phyloP scores from a whole-genome alignment of 2,888 invertebrate species.

The Hydrotaea cyrtoneurina region DNA sequence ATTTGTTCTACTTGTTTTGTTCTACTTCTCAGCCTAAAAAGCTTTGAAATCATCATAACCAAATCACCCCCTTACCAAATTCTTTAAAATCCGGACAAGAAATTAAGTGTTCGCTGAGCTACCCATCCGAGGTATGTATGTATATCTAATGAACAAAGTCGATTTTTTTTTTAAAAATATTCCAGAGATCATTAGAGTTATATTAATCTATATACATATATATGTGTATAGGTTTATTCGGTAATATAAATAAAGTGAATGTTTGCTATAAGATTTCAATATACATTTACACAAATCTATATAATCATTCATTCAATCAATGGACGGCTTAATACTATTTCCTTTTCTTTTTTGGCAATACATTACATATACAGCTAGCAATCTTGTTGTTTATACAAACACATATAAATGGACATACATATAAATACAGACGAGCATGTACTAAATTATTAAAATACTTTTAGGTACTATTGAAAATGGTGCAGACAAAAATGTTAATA shows the following conservation, averaged over 20 bases:
- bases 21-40: too few relatives aligned
- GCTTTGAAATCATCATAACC: too few relatives aligned
- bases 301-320: conserved; percentile 32
- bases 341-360: conserved; percentile 36
- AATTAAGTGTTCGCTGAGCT: too few relatives aligned
- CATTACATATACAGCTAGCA: background rate
- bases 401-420: background rate
- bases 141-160: too few relatives aligned
- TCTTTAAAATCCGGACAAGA: too few relatives aligned
- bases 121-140: too few relatives aligned
- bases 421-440: background rate
- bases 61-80: too few relatives aligned
- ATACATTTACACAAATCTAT: conserved; percentile 21
- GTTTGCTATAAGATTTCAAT: conserved; percentile 22
- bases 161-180: too few relatives aligned
- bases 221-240: background rate
- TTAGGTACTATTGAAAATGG: conserved; percentile 26
- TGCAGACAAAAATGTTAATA: background rate
- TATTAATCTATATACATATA: background rate
- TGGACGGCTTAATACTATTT: conserved; percentile 70
- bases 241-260: conserved; percentile 19
- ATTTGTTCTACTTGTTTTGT: too few relatives aligned
- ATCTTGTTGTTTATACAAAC: background rate
- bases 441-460: background rate
- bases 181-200: too few relatives aligned